Percentiles rank a stretch among this genome's conserved stretches.
Evolutionary conservation across 1,140 invertebrate genomes (phyloP).

Genomic region (Archegozetes longisetosus): DNA sequence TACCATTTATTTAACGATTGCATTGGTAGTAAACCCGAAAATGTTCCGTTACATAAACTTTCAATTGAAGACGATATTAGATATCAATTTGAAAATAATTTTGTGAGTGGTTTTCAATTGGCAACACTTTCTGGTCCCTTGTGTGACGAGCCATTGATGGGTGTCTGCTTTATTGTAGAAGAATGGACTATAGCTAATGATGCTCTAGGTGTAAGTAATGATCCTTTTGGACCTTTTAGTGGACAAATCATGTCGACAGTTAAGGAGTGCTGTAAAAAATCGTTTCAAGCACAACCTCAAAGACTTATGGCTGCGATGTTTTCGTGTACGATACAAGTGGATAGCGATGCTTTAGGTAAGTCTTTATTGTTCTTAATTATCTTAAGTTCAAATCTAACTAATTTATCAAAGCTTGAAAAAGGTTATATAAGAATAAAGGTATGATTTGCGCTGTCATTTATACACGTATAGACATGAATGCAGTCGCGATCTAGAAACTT

Average conservation of each 20-base stretch:
- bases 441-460: too few species aligned
- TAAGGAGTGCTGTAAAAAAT: slow-evolving; percentile 70
- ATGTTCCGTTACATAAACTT: slow-evolving; percentile 24
- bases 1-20: slow-evolving; percentile 13
- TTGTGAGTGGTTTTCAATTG: slow-evolving; percentile 88
- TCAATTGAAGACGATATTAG: slow-evolving; percentile 7
- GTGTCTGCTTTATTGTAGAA: slow-evolving; percentile 74
- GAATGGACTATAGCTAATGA: slow-evolving; percentile 39
- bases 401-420: too few species aligned
- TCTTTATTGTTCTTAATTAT: too few species aligned
- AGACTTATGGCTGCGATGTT: slow-evolving; percentile 93
- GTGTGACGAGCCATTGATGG: slow-evolving; percentile 91
- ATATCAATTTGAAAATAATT: slow-evolving; percentile 47
- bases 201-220: slow-evolving; percentile 14
- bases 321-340: slow-evolving; percentile 77
- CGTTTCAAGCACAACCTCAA: slow-evolving; percentile 75
- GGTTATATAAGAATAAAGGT: too few species aligned
- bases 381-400: too few species aligned
- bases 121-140: slow-evolving; percentile 72
- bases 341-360: slow-evolving; percentile 81
- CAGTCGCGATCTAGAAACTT: too few species aligned
- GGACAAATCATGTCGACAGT: slow-evolving; percentile 83
- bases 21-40: neutral
- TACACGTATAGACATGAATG: too few species aligned
- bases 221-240: slow-evolving; percentile 36